Base-by-base conservation (phyloP, 2,888 invertebrate species). In the Drosophila nr. fundita region DNA sequence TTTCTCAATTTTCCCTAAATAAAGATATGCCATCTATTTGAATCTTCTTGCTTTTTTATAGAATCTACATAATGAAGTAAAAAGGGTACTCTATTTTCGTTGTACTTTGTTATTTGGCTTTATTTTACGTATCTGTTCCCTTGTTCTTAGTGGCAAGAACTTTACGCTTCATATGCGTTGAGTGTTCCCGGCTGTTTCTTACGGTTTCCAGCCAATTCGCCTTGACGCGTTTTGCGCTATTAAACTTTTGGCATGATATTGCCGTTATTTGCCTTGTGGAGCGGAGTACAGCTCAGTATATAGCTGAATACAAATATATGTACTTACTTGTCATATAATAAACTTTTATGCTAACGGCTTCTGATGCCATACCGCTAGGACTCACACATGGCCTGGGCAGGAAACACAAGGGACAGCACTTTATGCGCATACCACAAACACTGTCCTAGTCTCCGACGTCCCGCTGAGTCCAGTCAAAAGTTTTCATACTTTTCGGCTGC, bases 301-400 rank as follows among this genome's bases (percentile, higher is more conserved):
- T 65, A 69, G 71, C 70, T 76, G 76, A 71, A 80, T 68, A 80
- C 77, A 76, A 77, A 82, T 80, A 82, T 82, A 80, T 80, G 68
- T 78, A 84, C 84, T 82, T 80, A 87, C 87, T 86, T 85, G 83
- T 83, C 85, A 86, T 86, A 86, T 87, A 86, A 86, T 86, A 86
- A 86, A 86, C 76, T 86, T 86, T 86, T 85, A 86, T 86, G 85
- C 83, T 86, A 86, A 85, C 81, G 87, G 83, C 76, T 69, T 78
- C 75, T 79, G 83, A 83, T 86, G 83, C 77, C 85, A 82, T 79
- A 76, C 80, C 73, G 64, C 52, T 30, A 64, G 36, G 45, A 54
- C 58, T 52, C 66, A 78, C 84, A 87, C 87, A 87, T 84, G 84
- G 73, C 82, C 65, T 61, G 66, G 60, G 45, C 70, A 60, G 66